phyloP scores from a whole-genome alignment of 2,888 invertebrate genomes.

The Amphipyra tragopoginis region DNA sequence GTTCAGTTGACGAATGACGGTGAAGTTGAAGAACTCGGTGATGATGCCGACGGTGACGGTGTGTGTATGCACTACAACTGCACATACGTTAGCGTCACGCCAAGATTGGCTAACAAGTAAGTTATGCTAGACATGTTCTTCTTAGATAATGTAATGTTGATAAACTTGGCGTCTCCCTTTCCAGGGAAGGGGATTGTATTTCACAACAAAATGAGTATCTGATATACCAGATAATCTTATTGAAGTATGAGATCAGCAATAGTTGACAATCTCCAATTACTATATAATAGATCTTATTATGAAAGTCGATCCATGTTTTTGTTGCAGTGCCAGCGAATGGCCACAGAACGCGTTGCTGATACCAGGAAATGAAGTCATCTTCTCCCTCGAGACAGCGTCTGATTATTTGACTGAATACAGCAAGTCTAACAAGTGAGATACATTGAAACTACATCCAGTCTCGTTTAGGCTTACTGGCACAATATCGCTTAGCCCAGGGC shows the following conservation, averaged over 20 bases:
- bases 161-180: not conserved
- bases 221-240: too few relatives aligned
- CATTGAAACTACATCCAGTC: not conserved
- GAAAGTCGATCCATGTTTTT: too few relatives aligned
- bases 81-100: conserved; percentile 84
- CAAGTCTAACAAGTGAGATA: conserved; percentile 76
- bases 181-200: too few relatives aligned
- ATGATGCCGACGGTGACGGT: conserved; percentile 73
- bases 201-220: too few relatives aligned
- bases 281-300: too few relatives aligned
- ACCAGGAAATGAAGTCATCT: conserved; percentile 98
- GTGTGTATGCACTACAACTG: conserved; percentile 85
- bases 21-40: conserved; percentile 79
- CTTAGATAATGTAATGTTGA: not conserved
- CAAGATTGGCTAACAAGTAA: conserved; percentile 81
- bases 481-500: too few relatives aligned
- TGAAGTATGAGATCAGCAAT: too few relatives aligned
- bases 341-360: conserved; percentile 95
- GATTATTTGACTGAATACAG: conserved; percentile 98
- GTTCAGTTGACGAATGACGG: conserved; percentile 78
- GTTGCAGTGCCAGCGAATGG: conserved; percentile 92
- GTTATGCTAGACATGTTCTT: conserved; percentile 47
- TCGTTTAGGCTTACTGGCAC: not conserved
- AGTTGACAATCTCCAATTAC: too few relatives aligned
- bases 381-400: conserved; percentile 98